Percentiles rank a stretch among this genome's conserved stretches.
These are phyloP conservation scores for Agapornis roseicollis DNA, from an alignment of 2,113 vertebrate genomes.

Conservation along the genomic window DNA sequence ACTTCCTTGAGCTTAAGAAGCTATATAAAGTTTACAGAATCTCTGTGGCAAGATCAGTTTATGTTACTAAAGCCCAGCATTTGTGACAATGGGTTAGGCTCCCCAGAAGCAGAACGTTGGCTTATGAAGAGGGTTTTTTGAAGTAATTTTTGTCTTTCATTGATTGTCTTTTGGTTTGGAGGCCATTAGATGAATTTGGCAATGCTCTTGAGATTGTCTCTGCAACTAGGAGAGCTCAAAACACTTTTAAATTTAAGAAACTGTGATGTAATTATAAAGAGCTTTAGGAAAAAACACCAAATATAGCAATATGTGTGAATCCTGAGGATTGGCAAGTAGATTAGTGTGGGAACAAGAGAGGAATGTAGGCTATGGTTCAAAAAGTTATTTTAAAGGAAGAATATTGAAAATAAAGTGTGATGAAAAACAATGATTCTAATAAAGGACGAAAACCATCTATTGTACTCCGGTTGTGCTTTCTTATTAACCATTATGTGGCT, in stretches of 20 bases:
- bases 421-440: slow-evolving; percentile 11
- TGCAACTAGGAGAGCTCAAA: slow-evolving; percentile 1
- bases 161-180: slow-evolving; percentile 16
- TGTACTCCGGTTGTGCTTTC: not conserved
- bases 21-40: not conserved
- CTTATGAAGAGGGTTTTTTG: not conserved
- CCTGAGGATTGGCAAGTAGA: slow-evolving; percentile 7
- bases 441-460: not conserved
- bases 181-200: slow-evolving; percentile 22
- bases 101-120: not conserved
- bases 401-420: slow-evolving; percentile 13
- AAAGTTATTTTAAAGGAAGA: slow-evolving; percentile 38
- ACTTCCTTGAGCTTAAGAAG: not conserved
- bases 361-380: slow-evolving; percentile 33
- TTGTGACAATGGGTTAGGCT: accelerated
- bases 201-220: slow-evolving; percentile 20
- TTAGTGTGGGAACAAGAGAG: slow-evolving; percentile 3
- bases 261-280: slow-evolving; percentile 28
- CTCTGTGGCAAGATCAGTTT: not conserved
- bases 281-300: slow-evolving; percentile 47
- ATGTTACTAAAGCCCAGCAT: not conserved
- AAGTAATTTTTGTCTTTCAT: not conserved
- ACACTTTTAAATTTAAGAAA: slow-evolving; percentile 36
- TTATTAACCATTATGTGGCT: not conserved
- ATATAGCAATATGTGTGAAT: slow-evolving; percentile 43